These are phyloP conservation scores for Nephrotoma appendiculata DNA, from an alignment of 2,888 invertebrate species.

Conservation along the genomic window DNA sequence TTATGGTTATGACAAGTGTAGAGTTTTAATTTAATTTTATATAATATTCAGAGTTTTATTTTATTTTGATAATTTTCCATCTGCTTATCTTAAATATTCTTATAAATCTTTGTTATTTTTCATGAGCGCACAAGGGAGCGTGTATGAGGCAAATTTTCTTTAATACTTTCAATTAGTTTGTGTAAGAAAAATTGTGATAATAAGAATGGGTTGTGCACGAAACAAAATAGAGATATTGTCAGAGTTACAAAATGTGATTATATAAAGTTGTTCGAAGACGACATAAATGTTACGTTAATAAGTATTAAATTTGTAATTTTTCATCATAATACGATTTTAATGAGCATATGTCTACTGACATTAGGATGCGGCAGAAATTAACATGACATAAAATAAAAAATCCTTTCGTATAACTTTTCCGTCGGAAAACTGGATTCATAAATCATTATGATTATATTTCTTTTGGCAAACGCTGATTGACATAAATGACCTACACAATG, in stretches of 20 bases:
- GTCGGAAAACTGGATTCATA: background rate
- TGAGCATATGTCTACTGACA: background rate
- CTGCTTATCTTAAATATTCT: background rate
- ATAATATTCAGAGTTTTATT: background rate
- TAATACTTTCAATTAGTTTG: background rate
- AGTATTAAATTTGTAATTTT: background rate
- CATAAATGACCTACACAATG: background rate
- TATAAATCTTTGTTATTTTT: background rate
- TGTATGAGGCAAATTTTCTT: background rate
- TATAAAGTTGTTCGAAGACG: background rate
- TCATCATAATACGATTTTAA: background rate
- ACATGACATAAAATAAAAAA: background rate
- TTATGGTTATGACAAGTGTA: background rate
- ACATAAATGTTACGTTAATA: background rate
- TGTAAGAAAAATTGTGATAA: background rate
- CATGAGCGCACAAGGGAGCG: background rate
- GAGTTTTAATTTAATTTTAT: background rate
- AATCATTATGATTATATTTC: background rate
- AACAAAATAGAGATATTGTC: background rate
- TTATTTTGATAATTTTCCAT: background rate
- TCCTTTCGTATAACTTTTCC: background rate
- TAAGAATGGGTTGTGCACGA: background rate
- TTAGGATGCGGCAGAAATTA: background rate
- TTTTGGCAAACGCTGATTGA: background rate
- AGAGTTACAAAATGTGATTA: background rate